Conservation (phyloP, 2,797 vertebrate genomes). For the Paguma larvata region DNA sequence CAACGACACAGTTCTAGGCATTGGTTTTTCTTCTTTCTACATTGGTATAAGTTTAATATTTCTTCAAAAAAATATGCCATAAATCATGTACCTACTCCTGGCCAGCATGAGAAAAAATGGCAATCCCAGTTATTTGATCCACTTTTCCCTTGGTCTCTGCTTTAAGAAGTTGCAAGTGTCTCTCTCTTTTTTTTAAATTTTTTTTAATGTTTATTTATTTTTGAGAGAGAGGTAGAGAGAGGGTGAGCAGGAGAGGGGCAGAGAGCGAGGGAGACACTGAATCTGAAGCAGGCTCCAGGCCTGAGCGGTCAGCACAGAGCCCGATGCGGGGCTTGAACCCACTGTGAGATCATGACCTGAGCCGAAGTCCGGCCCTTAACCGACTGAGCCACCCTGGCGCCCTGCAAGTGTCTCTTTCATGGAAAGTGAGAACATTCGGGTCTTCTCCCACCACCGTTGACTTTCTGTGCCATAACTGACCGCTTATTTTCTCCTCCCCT, state of each 20-base stretch:
- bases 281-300: no score
- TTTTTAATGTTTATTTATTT: no score
- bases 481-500: neutral
- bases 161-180: neutral
- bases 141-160: neutral
- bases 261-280: no score
- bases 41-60: neutral
- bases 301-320: no score
- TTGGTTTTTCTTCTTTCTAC: constrained; percentile 21
- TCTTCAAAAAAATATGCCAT: neutral
- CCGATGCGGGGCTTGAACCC: no score
- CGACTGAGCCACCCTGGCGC: no score
- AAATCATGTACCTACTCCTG: neutral
- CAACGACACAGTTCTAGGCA: neutral
- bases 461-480: neutral
- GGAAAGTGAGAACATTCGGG: neutral
- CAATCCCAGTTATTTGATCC: neutral
- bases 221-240: no score
- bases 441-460: rapidly evolving
- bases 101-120: neutral
- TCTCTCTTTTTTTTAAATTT: neutral
- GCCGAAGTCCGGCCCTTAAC: no score
- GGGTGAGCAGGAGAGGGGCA: no score
- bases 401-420: neutral
- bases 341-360: no score